phyloP scores from a whole-genome alignment of 2,113 vertebrate genomes.

The Oreotrochilus melanogaster region DNA sequence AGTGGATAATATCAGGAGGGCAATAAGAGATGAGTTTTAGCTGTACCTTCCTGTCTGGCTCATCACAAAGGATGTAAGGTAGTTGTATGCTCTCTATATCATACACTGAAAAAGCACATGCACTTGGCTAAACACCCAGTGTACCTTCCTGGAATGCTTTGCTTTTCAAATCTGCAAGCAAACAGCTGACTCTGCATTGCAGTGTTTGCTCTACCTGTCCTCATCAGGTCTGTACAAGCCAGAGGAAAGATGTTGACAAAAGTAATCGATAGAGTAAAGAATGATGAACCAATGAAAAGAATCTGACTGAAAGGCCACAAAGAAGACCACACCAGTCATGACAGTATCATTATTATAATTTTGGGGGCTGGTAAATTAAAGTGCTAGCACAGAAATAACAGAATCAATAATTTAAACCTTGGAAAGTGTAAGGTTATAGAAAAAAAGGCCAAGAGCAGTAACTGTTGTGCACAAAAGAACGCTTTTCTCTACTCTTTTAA shows the following conservation, averaged over 20 bases:
- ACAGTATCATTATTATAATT: constrained; percentile 65
- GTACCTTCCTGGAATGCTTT: constrained; percentile 43
- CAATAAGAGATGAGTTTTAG: neutral
- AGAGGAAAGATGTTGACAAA: constrained; percentile 82
- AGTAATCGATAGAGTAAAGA: constrained; percentile 91
- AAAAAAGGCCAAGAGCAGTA: neutral
- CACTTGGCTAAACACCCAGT: neutral
- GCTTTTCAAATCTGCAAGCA: constrained; percentile 70
- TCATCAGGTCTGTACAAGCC: constrained; percentile 74
- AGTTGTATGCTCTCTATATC: neutral
- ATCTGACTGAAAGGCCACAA: constrained; percentile 74
- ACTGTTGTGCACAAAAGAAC: neutral
- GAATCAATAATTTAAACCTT: constrained; percentile 63
- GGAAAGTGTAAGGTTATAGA: constrained; percentile 5
- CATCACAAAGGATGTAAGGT: neutral
- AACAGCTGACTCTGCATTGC: constrained; percentile 81
- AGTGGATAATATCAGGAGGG: neutral
- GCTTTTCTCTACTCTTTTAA: neutral
- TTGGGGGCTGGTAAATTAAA: constrained; percentile 30
- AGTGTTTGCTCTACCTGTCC: constrained; percentile 67
- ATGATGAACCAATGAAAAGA: constrained; percentile 89
- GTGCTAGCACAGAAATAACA: constrained; percentile 51
- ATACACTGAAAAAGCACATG: neutral
- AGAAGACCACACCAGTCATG: constrained; percentile 70
- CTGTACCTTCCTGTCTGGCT: neutral